These are phyloP conservation scores for Sebastes fasciatus DNA, from an alignment of 2,113 vertebrate genomes.

Conservation along the genomic window DNA sequence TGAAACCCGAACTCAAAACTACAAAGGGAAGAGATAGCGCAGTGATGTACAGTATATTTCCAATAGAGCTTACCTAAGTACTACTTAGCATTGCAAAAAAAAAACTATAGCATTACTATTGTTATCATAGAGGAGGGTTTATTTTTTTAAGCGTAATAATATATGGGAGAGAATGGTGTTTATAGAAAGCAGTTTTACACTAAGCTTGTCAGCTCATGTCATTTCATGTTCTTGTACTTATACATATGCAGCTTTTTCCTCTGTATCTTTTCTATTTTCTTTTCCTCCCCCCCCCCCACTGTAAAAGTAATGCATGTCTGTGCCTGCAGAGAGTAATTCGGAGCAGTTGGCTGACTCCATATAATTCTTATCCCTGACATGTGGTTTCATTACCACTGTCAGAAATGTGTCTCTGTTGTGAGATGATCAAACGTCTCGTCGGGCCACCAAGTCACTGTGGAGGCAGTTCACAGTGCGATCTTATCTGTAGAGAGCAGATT, in stretches of 20 bases:
- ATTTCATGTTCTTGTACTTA: constrained; percentile 75
- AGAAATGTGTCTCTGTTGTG: constrained; percentile 55
- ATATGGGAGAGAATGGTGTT: constrained; percentile 84
- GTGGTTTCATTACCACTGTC: constrained; percentile 56
- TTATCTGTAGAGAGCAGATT: constrained; percentile 52
- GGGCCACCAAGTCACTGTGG: constrained; percentile 51
- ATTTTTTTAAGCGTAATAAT: constrained; percentile 88
- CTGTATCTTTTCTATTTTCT: neutral
- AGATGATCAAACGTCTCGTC: constrained; percentile 62
- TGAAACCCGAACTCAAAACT: constrained; percentile 70
- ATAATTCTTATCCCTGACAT: constrained; percentile 61
- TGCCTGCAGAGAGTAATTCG: constrained; percentile 82
- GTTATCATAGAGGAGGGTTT: constrained; percentile 86
- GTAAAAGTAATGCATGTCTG: constrained; percentile 88
- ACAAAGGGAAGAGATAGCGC: constrained; percentile 77
- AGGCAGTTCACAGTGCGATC: constrained; percentile 52
- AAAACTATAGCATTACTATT: constrained; percentile 84
- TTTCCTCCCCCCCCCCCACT: neutral
- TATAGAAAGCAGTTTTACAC: constrained; percentile 84
- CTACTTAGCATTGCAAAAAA: constrained; percentile 84
- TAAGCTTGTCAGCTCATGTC: constrained; percentile 80
- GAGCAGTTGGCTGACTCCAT: constrained; percentile 84
- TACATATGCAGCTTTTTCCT: constrained; percentile 70
- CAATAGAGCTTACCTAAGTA: constrained; percentile 83
- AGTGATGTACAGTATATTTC: constrained; percentile 84